Percentiles rank a stretch among this genome's conserved stretches.
These are phyloP conservation scores for Ctenoplectra terminalis DNA, from an alignment of 1,140 invertebrate species.

Conservation along the genomic window DNA sequence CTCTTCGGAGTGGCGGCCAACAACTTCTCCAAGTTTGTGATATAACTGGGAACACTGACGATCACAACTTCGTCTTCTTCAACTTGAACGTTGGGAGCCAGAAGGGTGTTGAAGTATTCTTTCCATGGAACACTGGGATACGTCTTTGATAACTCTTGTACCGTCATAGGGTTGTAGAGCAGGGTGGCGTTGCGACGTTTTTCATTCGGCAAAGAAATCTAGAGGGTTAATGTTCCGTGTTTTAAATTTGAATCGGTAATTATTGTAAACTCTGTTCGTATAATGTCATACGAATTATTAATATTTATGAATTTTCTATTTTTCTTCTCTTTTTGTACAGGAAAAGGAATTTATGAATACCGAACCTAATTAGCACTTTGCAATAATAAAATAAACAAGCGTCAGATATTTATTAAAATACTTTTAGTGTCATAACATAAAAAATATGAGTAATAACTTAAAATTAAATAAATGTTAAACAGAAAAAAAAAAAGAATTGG, in stretches of 20 bases:
- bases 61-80: slow-evolving; percentile 89
- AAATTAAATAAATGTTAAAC: too few species aligned
- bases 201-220: slow-evolving; percentile 95
- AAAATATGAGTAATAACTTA: too few species aligned
- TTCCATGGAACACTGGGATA: slow-evolving; percentile 91
- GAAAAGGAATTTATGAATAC: too few species aligned
- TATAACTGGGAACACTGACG: slow-evolving; percentile 90
- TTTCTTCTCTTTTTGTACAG: too few species aligned
- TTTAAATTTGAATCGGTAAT: not conserved
- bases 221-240: slow-evolving; percentile 10
- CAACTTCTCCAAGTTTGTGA: slow-evolving; percentile 87
- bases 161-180: slow-evolving; percentile 95
- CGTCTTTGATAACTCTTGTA: slow-evolving; percentile 88
- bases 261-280: not conserved
- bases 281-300: too few species aligned
- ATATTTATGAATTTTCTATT: too few species aligned
- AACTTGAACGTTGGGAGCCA: slow-evolving; percentile 86
- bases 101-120: slow-evolving; percentile 90
- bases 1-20: slow-evolving; percentile 85
- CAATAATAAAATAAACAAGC: too few species aligned
- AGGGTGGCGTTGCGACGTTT: slow-evolving; percentile 95
- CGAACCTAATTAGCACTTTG: too few species aligned
- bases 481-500: too few species aligned
- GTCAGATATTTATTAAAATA: too few species aligned
- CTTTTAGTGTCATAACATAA: too few species aligned